Evolutionary conservation across 2,797 vertebrate species (phyloP).

Genomic region (Hippocampus kuda): DNA sequence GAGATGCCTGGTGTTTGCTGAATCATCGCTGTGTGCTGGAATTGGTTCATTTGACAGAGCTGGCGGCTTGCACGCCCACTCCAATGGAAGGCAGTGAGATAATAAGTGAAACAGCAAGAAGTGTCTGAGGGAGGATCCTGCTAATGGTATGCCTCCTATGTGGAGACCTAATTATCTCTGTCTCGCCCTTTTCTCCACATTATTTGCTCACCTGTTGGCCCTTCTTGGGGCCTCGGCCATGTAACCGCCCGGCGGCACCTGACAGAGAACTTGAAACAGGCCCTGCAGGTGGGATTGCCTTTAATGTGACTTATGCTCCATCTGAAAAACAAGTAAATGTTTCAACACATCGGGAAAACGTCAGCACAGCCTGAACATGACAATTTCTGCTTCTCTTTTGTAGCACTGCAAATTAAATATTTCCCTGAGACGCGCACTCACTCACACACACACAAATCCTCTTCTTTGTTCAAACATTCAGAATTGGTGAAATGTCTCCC

Average conservation of each 20-base stretch:
- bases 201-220: conserved; percentile 39
- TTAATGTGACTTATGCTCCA: conserved; percentile 5
- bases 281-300: conserved; percentile 1
- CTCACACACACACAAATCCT: neutral
- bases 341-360: conserved; percentile 8
- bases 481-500: conserved; percentile 16
- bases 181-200: conserved; percentile 31
- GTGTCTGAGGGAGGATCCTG: conserved; percentile 36
- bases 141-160: conserved; percentile 32
- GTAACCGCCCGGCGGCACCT: conserved; percentile 17
- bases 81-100: conserved; percentile 31
- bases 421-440: conserved; percentile 5
- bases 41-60: conserved; percentile 35
- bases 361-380: neutral
- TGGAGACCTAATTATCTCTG: conserved; percentile 45
- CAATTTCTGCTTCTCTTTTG: conserved; percentile 4
- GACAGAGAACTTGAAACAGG: conserved; percentile 6
- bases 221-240: conserved; percentile 14
- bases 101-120: conserved; percentile 44
- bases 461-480: conserved; percentile 22
- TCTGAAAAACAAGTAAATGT: conserved; percentile 11
- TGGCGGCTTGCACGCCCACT: conserved; percentile 21
- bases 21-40: conserved; percentile 36
- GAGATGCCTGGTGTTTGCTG: conserved; percentile 40
- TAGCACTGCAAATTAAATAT: conserved; percentile 6